These are phyloP conservation scores for Cebus imitator DNA, from an alignment of 2,113 vertebrate species.

Conservation along the genomic window DNA sequence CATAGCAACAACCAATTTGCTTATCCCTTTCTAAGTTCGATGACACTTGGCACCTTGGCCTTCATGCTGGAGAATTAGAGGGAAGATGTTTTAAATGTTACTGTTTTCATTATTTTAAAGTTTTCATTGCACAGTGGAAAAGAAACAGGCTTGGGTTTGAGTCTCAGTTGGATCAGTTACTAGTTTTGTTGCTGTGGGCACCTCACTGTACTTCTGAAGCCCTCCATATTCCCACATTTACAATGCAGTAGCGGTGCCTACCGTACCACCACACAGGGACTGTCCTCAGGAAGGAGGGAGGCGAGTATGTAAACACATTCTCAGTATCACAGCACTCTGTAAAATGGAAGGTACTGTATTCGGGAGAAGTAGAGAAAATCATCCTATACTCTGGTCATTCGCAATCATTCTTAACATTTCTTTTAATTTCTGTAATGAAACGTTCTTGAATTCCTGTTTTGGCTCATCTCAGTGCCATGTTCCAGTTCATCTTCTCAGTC, in stretches of 20 bases:
- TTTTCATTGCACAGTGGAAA: neutral
- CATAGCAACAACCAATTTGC: conserved; percentile 46
- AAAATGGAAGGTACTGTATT: neutral
- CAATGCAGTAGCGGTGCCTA: neutral
- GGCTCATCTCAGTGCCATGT: neutral
- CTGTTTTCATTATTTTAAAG: neutral
- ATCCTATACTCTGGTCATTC: neutral
- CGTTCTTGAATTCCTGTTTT: neutral
- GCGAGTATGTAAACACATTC: neutral
- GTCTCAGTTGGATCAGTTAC: neutral
- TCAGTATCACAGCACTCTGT: neutral
- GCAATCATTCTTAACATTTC: neutral
- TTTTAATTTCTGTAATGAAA: neutral
- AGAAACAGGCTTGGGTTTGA: neutral
- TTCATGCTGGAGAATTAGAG: conserved; percentile 36
- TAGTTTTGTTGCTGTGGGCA: neutral
- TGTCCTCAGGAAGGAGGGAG: neutral
- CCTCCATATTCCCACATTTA: neutral
- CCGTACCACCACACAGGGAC: fast-evolving
- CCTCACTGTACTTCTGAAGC: neutral
- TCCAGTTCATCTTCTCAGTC: neutral
- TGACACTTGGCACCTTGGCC: conserved; percentile 40
- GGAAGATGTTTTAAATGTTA: neutral
- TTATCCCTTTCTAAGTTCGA: neutral
- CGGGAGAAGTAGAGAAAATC: neutral